Percentiles rank a stretch among this genome's conserved stretches.
Evolutionary conservation across 2,113 vertebrate genomes (phyloP).

Genomic region (Cryptotis parvus): DNA sequence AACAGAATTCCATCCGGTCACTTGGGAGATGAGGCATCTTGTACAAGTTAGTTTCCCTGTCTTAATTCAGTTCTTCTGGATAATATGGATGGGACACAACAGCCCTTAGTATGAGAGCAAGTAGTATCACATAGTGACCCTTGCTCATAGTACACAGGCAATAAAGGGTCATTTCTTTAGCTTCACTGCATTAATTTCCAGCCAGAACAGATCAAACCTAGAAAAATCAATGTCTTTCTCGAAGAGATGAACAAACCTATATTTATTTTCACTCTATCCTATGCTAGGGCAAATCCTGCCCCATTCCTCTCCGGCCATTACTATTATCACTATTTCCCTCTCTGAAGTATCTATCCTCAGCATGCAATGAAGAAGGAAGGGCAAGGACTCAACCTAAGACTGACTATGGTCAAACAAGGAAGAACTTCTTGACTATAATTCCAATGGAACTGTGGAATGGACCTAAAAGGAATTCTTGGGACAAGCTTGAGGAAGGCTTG

Average conservation of each 20-base stretch:
- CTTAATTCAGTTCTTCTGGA: neutral
- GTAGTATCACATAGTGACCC: neutral
- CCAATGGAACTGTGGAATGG: neutral
- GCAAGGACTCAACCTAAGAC: slow-evolving; percentile 37
- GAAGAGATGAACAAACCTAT: neutral
- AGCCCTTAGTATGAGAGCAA: neutral
- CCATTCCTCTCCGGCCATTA: too few species aligned
- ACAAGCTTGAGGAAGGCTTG: neutral
- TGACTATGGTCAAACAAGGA: slow-evolving; percentile 74
- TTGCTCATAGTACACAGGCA: neutral
- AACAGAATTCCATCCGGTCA: neutral
- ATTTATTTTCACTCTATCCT: neutral
- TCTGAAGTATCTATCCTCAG: slow-evolving; percentile 40
- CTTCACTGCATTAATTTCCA: slow-evolving; percentile 8
- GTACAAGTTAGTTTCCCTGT: neutral
- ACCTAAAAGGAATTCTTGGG: slow-evolving; percentile 63
- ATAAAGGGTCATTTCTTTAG: neutral
- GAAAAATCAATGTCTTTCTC: neutral
- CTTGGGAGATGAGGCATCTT: neutral
- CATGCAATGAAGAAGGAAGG: slow-evolving; percentile 33
- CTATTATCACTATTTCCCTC: neutral
- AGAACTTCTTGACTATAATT: slow-evolving; percentile 49
- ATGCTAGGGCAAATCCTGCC: too few species aligned
- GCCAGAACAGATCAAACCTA: neutral
- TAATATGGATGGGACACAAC: neutral